These are phyloP conservation scores for Calameuta pallipes DNA, from an alignment of 2,888 invertebrate species.

Conservation along the genomic window DNA sequence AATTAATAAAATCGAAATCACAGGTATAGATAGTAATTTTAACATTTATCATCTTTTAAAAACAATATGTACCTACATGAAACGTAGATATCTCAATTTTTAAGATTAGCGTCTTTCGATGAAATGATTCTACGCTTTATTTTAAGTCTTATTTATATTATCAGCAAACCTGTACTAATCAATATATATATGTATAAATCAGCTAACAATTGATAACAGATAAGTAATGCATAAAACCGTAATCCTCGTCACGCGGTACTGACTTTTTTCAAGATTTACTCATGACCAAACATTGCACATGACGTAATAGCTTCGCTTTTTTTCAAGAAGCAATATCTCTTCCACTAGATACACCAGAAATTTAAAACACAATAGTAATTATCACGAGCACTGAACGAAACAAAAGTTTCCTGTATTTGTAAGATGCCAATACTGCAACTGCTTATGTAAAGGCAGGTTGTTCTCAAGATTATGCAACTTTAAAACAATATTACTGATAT, in stretches of 20 bases:
- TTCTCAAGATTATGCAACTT: neutral
- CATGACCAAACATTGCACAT: too few relatives aligned
- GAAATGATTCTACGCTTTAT: neutral
- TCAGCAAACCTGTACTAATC: neutral
- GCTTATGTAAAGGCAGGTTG: neutral
- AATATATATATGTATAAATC: neutral
- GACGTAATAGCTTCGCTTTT: too few relatives aligned
- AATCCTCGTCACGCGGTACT: neutral
- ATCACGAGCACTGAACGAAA: neutral
- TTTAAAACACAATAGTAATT: neutral
- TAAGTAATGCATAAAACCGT: neutral
- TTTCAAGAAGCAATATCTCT: neutral
- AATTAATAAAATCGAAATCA: too few relatives aligned
- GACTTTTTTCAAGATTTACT: neutral
- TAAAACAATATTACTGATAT: neutral
- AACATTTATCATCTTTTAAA: neutral
- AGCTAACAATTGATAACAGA: neutral
- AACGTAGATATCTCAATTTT: neutral
- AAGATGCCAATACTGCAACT: too few relatives aligned
- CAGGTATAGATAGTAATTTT: too few relatives aligned
- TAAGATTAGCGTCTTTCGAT: neutral
- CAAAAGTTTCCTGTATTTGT: too few relatives aligned
- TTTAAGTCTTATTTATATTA: neutral
- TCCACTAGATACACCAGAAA: neutral
- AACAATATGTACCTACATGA: neutral